Conservation (phyloP, 2,113 vertebrate genomes). For the Chloroceryle aenea region DNA sequence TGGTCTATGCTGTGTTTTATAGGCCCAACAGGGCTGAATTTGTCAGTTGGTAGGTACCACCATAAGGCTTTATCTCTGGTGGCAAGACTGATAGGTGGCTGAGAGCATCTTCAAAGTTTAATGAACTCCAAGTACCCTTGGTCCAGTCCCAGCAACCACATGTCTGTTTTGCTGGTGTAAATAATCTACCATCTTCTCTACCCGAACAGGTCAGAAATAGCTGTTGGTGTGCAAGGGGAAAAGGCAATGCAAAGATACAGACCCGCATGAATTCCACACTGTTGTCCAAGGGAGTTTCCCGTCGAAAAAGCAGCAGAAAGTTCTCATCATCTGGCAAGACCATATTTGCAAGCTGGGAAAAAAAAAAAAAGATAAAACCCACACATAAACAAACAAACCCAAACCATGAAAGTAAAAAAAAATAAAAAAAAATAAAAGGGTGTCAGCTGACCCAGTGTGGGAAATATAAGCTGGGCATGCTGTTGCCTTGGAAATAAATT, state of each 20-base stretch:
- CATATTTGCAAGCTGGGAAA: slow-evolving; percentile 87
- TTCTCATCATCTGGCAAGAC: slow-evolving; percentile 92
- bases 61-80: not conserved
- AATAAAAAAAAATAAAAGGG: not conserved
- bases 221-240: not conserved
- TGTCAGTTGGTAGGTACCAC: not conserved
- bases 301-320: slow-evolving; percentile 91
- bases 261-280: slow-evolving; percentile 98
- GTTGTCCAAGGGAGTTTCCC: slow-evolving; percentile 91
- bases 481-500: not conserved
- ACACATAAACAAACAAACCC: not conserved
- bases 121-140: not conserved
- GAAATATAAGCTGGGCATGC: not conserved
- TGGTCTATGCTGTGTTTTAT: not conserved
- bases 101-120: not conserved
- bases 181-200: not conserved
- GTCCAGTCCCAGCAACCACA: not conserved
- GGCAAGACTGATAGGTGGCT: not conserved
- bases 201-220: not conserved
- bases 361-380: not conserved
- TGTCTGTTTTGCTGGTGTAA: not conserved
- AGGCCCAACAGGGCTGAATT: not conserved
- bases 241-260: not conserved
- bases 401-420: not conserved
- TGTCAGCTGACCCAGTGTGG: not conserved